Conservation (phyloP, 2,113 vertebrate species). For the Colossoma macropomum region DNA sequence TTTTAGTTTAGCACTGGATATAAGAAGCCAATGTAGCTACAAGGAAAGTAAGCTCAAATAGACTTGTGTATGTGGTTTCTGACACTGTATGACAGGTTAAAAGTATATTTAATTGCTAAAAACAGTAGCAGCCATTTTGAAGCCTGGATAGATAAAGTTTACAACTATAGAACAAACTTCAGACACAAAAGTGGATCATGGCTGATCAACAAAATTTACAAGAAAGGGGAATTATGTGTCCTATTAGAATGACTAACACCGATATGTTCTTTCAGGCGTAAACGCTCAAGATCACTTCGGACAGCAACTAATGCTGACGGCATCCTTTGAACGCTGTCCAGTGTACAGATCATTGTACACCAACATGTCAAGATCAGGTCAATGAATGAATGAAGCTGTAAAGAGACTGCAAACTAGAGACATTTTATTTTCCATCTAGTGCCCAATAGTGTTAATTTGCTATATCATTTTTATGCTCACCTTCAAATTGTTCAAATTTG, state of each 20-base stretch:
- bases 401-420: background rate
- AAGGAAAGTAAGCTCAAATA: background rate
- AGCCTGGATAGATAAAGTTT: no score
- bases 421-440: no score
- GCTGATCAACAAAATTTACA: no score
- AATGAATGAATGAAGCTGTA: background rate
- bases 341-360: background rate
- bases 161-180: no score
- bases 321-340: background rate
- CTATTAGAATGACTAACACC: background rate
- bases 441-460: background rate
- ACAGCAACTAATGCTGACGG: background rate
- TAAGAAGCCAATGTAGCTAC: no score
- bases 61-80: no score
- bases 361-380: background rate
- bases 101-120: no score
- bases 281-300: background rate
- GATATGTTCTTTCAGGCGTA: conserved; percentile 14
- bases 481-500: background rate
- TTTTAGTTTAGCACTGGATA: no score
- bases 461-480: background rate
- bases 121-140: no score
- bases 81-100: no score
- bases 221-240: background rate
- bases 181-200: no score